Evolutionary conservation across 2,797 vertebrate species (phyloP).

Genomic region (Crenichthys baileyi): DNA sequence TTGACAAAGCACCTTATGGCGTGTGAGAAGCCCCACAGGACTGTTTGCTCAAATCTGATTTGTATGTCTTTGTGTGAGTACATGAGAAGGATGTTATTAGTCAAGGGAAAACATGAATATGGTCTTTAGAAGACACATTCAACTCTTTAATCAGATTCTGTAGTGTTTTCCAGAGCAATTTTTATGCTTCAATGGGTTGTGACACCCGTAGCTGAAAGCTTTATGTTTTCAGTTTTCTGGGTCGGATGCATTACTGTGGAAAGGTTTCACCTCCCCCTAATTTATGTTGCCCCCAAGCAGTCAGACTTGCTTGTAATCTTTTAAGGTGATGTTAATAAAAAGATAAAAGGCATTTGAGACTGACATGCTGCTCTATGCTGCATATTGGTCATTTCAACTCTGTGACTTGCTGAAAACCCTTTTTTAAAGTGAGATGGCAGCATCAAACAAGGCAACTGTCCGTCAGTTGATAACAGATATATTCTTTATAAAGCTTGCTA

Average conservation of each 20-base stretch:
- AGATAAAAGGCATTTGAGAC: neutral
- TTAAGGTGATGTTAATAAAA: neutral
- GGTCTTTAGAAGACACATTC: slow-evolving; percentile 40
- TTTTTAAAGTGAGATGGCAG: neutral
- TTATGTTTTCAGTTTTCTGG: neutral
- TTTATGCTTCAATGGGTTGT: slow-evolving; percentile 16
- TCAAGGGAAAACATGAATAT: slow-evolving; percentile 34
- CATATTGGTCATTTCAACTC: neutral
- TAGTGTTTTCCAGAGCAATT: slow-evolving; percentile 3
- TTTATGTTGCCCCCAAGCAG: neutral
- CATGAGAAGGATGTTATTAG: slow-evolving; percentile 43
- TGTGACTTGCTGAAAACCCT: neutral
- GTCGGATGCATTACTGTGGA: neutral
- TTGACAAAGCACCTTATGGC: slow-evolving; percentile 72
- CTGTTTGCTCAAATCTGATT: slow-evolving; percentile 52
- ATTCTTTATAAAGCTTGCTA: neutral
- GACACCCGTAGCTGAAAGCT: neutral
- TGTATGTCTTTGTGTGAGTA: slow-evolving; percentile 39
- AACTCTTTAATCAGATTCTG: slow-evolving; percentile 23
- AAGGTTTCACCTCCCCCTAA: neutral
- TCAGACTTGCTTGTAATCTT: neutral
- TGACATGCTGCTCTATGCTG: neutral
- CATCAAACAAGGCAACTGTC: neutral
- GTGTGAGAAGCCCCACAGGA: slow-evolving; percentile 60
- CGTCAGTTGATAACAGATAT: neutral